A percentile compares a stretch with the other conserved stretches of the same genome.
These are phyloP conservation scores for Geodia barretti DNA, from an alignment of 37 sponge, comb jelly and placozoan species.

Conservation along the genomic window DNA sequence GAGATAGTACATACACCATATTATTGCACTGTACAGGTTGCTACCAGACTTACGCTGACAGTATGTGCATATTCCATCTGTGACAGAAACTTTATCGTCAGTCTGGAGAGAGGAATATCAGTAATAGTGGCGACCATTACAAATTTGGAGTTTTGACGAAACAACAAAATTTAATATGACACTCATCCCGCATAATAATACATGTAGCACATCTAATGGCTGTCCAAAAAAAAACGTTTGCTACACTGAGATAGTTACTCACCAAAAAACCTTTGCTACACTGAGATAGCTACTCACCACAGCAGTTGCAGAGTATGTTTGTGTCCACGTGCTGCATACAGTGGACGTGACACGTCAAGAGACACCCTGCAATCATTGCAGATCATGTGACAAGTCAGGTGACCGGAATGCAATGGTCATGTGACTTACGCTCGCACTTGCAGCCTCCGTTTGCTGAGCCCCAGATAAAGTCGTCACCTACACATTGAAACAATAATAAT, in stretches of 20 bases:
- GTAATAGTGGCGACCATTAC: too few relatives aligned
- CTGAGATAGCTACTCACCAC: too few relatives aligned
- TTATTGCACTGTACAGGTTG: too few relatives aligned
- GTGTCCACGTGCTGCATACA: not conserved
- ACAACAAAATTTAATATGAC: too few relatives aligned
- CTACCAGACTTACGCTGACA: constrained; percentile 10
- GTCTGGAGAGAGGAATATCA: not conserved
- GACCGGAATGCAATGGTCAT: not conserved
- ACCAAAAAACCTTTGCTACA: too few relatives aligned
- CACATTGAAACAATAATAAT: too few relatives aligned
- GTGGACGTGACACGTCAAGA: not conserved
- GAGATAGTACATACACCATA: too few relatives aligned
- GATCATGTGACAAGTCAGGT: not conserved
- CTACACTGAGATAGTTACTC: too few relatives aligned
- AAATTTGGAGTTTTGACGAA: too few relatives aligned
- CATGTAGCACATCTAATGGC: too few relatives aligned
- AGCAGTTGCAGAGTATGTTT: not conserved
- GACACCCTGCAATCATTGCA: not conserved
- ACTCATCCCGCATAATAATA: too few relatives aligned
- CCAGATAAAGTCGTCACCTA: constrained; percentile 71
- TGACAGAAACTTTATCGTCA: constrained; percentile 4
- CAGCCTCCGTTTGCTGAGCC: constrained; percentile 40
- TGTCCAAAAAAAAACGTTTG: too few relatives aligned
- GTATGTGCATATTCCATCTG: constrained; percentile 20
- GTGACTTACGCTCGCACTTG: constrained; percentile 48